Conservation (phyloP, 1,140 invertebrate species). For the Mesaphorura yosii region DNA sequence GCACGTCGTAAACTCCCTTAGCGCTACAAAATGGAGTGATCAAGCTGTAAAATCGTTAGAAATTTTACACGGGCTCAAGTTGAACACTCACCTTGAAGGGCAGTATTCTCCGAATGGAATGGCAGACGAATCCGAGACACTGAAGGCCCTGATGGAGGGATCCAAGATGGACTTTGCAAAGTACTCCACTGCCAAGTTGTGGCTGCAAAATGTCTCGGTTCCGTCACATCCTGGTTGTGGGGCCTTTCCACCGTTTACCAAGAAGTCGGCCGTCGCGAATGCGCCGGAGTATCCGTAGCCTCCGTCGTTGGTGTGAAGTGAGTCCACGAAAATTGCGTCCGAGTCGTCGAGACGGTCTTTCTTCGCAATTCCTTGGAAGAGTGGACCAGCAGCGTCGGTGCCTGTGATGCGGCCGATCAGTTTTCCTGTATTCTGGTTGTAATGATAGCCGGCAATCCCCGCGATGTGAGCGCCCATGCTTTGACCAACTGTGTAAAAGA, state of each 20-base stretch:
- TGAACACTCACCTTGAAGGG: not conserved
- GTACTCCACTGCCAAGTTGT: conserved; percentile 1
- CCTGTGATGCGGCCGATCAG: not conserved
- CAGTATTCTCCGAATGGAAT: not conserved
- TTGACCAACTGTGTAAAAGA: no score
- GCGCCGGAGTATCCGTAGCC: conserved; percentile 43
- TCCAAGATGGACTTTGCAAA: conserved; percentile 5
- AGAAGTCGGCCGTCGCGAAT: conserved; percentile 49
- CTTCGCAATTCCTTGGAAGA: not conserved
- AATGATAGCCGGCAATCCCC: not conserved
- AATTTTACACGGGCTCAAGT: no score
- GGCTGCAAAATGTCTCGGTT: not conserved
- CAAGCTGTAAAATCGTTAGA: no score
- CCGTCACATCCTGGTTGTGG: conserved; percentile 44
- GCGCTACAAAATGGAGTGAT: no score
- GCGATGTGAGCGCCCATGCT: conserved; percentile 1
- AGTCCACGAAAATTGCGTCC: conserved; percentile 54
- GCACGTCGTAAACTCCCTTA: no score
- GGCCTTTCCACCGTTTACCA: conserved; percentile 47
- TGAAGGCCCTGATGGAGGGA: not conserved
- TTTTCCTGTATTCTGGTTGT: not conserved
- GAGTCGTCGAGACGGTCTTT: conserved; percentile 39
- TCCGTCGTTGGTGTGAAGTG: conserved; percentile 55
- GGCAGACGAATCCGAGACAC: not conserved
- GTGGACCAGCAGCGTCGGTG: conserved; percentile 7